Conservation (phyloP, 2,113 vertebrate species). For the Danio rerio region DNA sequence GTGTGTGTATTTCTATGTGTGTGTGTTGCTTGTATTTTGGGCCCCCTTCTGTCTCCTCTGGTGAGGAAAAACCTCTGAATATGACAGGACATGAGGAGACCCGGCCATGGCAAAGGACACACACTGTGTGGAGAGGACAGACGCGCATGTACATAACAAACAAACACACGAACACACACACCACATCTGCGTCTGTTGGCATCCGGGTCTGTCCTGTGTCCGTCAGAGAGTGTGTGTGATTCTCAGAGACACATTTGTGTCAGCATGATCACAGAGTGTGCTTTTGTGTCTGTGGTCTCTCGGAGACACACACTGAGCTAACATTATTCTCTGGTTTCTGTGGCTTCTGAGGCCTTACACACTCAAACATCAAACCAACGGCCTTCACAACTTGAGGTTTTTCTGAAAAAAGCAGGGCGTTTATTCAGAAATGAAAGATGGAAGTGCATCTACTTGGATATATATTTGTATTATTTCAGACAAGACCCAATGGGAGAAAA, state of each 20-base stretch:
- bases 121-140: constrained; percentile 43
- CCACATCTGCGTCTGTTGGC: constrained; percentile 46
- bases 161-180: constrained; percentile 13
- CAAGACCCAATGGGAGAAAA: not conserved
- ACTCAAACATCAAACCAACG: not conserved
- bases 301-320: constrained; percentile 23
- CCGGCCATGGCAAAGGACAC: constrained; percentile 45
- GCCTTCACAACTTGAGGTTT: not conserved
- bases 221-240: constrained; percentile 35
- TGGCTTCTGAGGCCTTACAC: constrained; percentile 19
- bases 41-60: constrained; percentile 50
- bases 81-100: constrained; percentile 55
- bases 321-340: constrained; percentile 10
- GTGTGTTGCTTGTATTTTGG: constrained; percentile 39
- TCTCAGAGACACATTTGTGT: constrained; percentile 42
- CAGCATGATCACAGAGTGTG: constrained; percentile 37
- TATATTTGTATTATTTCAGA: not conserved
- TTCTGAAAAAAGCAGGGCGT: not conserved
- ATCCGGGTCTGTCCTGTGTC: constrained; percentile 29
- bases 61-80: constrained; percentile 43
- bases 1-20: constrained; percentile 40
- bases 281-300: constrained; percentile 38
- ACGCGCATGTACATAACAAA: constrained; percentile 33
- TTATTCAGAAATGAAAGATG: not conserved
- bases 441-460: not conserved